Base-by-base conservation (phyloP, 2,888 invertebrate species). In the Tridacna crocea region DNA sequence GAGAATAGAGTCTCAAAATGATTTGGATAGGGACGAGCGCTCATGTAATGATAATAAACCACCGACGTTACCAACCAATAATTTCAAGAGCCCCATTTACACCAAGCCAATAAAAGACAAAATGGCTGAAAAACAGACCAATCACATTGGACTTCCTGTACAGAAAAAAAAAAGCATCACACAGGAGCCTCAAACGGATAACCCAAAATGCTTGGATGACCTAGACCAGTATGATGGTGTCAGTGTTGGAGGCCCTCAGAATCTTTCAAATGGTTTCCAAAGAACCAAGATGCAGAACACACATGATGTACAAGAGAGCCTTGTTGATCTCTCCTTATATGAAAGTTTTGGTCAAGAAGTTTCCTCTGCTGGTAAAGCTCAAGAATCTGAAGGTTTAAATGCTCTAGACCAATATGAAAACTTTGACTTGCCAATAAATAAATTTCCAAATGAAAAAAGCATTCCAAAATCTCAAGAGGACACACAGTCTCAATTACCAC, bases 381-480 rank as follows among this genome's bases (percentile, higher is more conserved):
- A 4, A 61, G 26, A 61, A 22, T 22, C 61, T 61, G 61, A 61
- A 22, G 66, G 61, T 51, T 68, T 83, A 11, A 75, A 79, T 47
- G 77, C 77, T 15, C 61, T 83, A 0, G 82, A 79, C 66, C 60
- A 76, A 22, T 79, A 83, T 77, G 82, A 83, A 63, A 77, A 77
- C 70, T 82, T 61, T 70, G 51, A 70, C 51, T 12, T 4, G 3
- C 66, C 36, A 22, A 0, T 51, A n/a, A 36, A 4, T 8, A 36
- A 36, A 36, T 36, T 8, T 36, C 22, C 22, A 13, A 63, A 63
- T 13, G 13, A 13, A 68, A 46, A 48, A 47, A 60, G n/a, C 51
- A 36, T 36, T 22, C 22, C 46, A 47, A 22, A 19, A 1, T 36
- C 2, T 36, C 17, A 0, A 46, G 46, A 19, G 46, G 72, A 15